Base-by-base conservation (phyloP, 2,888 invertebrate species). In the Lochmaea capreae region DNA sequence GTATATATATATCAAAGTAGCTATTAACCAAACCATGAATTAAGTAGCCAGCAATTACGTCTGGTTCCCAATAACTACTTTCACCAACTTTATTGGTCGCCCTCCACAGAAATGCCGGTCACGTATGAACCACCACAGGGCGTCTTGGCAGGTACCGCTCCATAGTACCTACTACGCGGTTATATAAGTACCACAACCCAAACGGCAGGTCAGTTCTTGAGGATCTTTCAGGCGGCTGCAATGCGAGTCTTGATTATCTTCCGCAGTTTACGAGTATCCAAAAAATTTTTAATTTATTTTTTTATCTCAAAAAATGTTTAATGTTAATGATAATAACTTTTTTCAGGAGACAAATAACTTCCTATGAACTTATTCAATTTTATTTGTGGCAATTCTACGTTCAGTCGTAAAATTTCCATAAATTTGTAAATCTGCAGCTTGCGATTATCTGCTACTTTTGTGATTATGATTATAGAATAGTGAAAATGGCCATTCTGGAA, bases 1-100 rank as follows among this genome's bases (percentile, higher is more conserved):
- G 39, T 42, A n/a, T n/a, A n/a, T n/a, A n/a, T n/a, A n/a, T 11
- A 16, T 14, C 16, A 65, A 46, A 22, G 16, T 18, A 39, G 33
- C 33, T 39, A 39, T 65, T 65, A 10, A 52, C 22, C 58, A 54
- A 61, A 46, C 54, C 67, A 69, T 71, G 67, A 74, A 67, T 71
- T 67, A n/a, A 43, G 52, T 67, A 62, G 72, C 71, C 70, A 71
- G 71, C 77, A 79, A 78, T 79, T 78, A 77, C 67, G 76, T 74
- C 74, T 75, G 74, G 75, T 69, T 67, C 66, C 69, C 43, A 65
- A 62, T 73, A 58, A 75, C 71, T 74, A 80, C 80, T 80, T 80
- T 80, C 80, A 79, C 79, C 78, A 67, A 70, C 71, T 74, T 76
- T 76, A 80, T 80, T 80, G 80, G 80, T 66, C 73, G 77, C 79